Conservation (phyloP, 2,113 vertebrate genomes). For the Carassius gibelio region DNA sequence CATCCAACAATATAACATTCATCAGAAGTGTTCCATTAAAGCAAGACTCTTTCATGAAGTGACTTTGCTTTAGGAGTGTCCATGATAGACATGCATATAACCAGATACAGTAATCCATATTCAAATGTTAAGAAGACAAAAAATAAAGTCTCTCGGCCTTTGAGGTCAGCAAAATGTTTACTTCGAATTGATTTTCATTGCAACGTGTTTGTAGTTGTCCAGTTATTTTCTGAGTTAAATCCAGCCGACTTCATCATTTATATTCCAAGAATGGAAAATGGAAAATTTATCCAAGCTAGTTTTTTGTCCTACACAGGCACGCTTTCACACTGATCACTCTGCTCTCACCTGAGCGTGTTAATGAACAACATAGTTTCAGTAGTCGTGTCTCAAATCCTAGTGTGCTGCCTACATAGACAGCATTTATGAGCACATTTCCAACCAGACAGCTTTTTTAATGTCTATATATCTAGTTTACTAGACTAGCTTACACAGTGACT, state of each 20-base stretch:
- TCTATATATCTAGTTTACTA: not conserved
- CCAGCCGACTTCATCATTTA: not conserved
- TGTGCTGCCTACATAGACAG: constrained; percentile 3
- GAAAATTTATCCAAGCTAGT: not conserved
- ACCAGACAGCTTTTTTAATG: not conserved
- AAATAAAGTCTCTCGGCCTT: not conserved
- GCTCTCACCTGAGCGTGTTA: constrained; percentile 11
- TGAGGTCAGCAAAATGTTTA: not conserved
- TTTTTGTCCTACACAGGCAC: not conserved
- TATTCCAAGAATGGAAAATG: not conserved
- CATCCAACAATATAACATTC: constrained; percentile 87
- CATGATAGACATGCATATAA: constrained; percentile 33
- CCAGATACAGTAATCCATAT: constrained; percentile 39
- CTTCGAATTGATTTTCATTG: not conserved
- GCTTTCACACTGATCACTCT: not conserved
- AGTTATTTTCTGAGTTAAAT: not conserved
- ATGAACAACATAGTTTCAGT: constrained; percentile 10
- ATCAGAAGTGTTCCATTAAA: constrained; percentile 64
- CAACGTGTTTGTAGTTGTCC: not conserved
- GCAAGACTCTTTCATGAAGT: constrained; percentile 49
- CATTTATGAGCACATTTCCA: not conserved
- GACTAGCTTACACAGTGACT: not conserved
- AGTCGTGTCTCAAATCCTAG: not conserved
- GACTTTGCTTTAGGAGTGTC: constrained; percentile 9
- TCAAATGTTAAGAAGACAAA: not conserved